Conservation (phyloP, 2,113 vertebrate genomes). For the Origma solitaria region DNA sequence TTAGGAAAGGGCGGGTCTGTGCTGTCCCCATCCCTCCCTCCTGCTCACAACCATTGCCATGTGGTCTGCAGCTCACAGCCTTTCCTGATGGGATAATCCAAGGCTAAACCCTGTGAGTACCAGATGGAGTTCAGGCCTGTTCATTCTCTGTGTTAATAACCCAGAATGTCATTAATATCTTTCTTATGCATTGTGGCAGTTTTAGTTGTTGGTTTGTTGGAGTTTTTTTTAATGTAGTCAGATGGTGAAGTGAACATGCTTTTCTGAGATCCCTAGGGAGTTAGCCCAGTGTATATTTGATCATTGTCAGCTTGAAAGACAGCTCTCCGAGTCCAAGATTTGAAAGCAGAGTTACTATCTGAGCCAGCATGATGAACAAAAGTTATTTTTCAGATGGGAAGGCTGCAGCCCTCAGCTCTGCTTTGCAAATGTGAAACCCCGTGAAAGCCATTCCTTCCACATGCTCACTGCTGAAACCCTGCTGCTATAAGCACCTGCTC, state of each 20-base stretch:
- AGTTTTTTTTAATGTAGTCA: neutral
- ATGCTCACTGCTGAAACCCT: neutral
- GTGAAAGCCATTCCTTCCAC: neutral
- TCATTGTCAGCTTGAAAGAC: neutral
- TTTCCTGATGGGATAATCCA: conserved; percentile 56
- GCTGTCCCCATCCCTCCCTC: neutral
- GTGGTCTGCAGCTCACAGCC: neutral
- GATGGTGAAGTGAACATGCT: neutral
- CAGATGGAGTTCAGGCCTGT: conserved; percentile 42
- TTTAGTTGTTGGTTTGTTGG: neutral
- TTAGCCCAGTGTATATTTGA: neutral
- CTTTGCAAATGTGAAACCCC: neutral
- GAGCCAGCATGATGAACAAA: neutral
- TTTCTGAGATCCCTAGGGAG: neutral
- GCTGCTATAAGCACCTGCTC: neutral
- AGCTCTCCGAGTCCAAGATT: neutral
- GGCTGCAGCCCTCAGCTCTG: neutral
- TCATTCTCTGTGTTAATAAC: conserved; percentile 1
- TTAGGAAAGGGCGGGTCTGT: conserved; percentile 5
- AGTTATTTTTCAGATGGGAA: neutral
- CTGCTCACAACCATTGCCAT: conserved; percentile 12
- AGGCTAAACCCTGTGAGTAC: conserved; percentile 27
- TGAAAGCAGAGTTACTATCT: neutral
- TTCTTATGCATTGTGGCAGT: neutral
- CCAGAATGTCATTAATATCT: conserved; percentile 36